Evolutionary conservation across 2,797 vertebrate genomes (phyloP), one percentile per base, ranked within the genome.

Genomic region (Dendrocincla fuliginosa): DNA sequence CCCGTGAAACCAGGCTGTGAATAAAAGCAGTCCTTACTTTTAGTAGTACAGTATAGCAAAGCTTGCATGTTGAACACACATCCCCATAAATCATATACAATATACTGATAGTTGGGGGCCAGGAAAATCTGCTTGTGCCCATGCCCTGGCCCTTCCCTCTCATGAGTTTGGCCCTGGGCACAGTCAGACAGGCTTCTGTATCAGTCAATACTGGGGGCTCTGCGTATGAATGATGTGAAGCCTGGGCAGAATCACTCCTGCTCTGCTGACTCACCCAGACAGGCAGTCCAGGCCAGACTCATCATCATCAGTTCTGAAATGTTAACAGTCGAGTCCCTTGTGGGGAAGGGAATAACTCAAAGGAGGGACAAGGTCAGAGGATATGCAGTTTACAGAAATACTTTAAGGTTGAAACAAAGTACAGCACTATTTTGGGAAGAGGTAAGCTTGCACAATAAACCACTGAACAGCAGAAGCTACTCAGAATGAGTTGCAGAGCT

Each of bases 121-220:
- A 59, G 53, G n/a, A 82, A 76, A 93, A 76, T 14, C 1, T 2
- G 1, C 12, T 78, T 84, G 56, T 70, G 37, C 14, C 44, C 10
- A 0, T 1, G 0, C 7, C 16, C 52, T 65, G 35, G 33, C 15
- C 69, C 32, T 53, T 81, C 50, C 18, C 30, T 77, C 32, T 28
- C 25, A 6, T 0, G 9, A 23, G 27, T 27, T 35, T 33, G 16
- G 61, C 56, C 56, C 5, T 1, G 0, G 24, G 69, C 22, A 53
- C 24, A 60, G 69, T 1, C 37, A 49, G 71, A 32, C 33, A 88
- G 67, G 41, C 10, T 56, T 59, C 30, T 41, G 23, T 16, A 9
- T 30, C 52, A 53, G 37, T 23, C 56, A 37, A 0, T 39, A 52
- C 4, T 8, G 46, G 37, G 2, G 9, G 47, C 5, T 50, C 16